These are phyloP conservation scores for Tethya wilhelma DNA, from an alignment of 37 sponge, comb jelly and placozoan species.

Conservation along the genomic window DNA sequence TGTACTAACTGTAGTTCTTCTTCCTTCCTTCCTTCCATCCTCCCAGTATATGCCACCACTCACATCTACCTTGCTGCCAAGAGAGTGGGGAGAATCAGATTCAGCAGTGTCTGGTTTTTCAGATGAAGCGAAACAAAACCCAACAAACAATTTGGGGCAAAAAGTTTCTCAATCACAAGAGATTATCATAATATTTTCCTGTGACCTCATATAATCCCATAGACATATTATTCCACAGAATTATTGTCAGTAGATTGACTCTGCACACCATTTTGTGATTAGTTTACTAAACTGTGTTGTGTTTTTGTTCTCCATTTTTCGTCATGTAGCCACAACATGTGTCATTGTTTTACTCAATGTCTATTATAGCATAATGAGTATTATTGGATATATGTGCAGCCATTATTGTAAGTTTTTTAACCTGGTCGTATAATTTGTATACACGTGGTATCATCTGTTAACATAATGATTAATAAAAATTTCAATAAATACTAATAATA, in stretches of 20 bases:
- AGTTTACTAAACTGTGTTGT: too few species aligned
- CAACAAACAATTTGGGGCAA: neutral
- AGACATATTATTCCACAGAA: too few species aligned
- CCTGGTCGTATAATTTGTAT: too few species aligned
- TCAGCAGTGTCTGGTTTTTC: slow-evolving; percentile 74
- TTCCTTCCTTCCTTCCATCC: neutral
- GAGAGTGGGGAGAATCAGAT: slow-evolving; percentile 57
- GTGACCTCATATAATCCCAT: too few species aligned
- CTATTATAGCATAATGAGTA: too few species aligned
- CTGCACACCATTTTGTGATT: too few species aligned
- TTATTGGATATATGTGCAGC: neutral
- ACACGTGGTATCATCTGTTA: too few species aligned
- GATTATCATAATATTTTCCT: too few species aligned
- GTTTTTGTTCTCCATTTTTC: too few species aligned
- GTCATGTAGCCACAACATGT: neutral
- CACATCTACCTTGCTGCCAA: slow-evolving; percentile 81
- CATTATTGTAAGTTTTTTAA: too few species aligned
- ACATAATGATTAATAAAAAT: neutral
- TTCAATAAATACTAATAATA: neutral
- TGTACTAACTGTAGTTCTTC: neutral
- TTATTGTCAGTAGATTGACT: too few species aligned
- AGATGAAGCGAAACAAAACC: slow-evolving; percentile 5
- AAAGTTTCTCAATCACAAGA: neutral
- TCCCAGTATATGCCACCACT: slow-evolving; percentile 60
- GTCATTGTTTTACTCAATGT: too few species aligned